phyloP scores from a whole-genome alignment of 1,140 invertebrate species.

The Hypsibius dujardini region DNA sequence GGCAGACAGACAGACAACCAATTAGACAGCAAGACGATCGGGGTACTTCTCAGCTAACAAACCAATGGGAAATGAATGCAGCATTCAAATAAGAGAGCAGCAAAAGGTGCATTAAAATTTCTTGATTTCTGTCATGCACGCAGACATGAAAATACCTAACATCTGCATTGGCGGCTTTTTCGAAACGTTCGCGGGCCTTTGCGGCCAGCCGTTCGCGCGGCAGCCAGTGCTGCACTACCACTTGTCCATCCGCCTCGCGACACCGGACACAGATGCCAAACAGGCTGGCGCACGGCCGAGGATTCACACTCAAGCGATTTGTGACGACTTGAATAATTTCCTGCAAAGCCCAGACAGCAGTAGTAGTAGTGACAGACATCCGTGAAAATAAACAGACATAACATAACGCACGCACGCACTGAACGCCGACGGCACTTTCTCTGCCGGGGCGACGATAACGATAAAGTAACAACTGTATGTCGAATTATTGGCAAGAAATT shows the following conservation, averaged over 20 bases:
- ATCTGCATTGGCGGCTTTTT: neutral
- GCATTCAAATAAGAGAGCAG: too few relatives aligned
- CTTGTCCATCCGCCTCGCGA: neutral
- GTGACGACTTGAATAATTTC: constrained; percentile 43
- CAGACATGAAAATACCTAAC: neutral
- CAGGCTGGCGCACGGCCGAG: constrained; percentile 53
- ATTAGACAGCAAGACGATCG: too few relatives aligned
- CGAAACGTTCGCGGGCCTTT: constrained; percentile 10
- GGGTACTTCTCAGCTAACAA: too few relatives aligned
- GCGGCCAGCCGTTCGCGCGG: neutral
- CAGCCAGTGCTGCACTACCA: neutral
- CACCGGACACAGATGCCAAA: constrained; percentile 48
- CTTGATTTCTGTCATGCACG: neutral
- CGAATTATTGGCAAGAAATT: neutral
- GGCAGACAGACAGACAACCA: too few relatives aligned
- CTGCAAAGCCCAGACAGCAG: constrained; percentile 27
- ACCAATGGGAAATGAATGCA: too few relatives aligned
- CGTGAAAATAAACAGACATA: constrained; percentile 12
- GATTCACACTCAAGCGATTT: constrained; percentile 51
- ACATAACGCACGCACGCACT: neutral
- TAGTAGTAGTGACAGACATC: constrained; percentile 15
- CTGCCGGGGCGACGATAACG: neutral
- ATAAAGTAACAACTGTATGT: too few relatives aligned
- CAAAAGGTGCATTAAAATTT: neutral
- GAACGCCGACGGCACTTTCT: neutral